Evolutionary conservation across 2,888 invertebrate species (phyloP), one percentile per base, ranked within the genome.

Genomic region (Agapostemon virescens): DNA sequence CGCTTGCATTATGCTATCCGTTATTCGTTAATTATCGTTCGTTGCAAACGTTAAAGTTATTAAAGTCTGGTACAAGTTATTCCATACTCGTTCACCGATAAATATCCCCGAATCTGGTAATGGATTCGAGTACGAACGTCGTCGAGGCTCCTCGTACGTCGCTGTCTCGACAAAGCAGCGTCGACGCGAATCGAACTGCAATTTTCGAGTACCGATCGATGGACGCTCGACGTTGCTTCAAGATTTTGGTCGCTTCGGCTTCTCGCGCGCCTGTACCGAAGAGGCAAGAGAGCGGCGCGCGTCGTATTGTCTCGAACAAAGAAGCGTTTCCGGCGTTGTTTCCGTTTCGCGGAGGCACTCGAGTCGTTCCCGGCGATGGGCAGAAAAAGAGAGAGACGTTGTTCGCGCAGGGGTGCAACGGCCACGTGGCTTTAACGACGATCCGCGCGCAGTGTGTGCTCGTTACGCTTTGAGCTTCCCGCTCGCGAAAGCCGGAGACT

Each of bases 401-500:
- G 4, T n/a, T 58, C 23, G 20, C 13, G 33, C 52, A 33, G 11
- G 76, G 74, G 42, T 36, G 66, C 40, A 15, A 13, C 42, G 17
- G 40, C 33, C 64, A 67, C 15, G 33, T 40, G 61, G n/a, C 52
- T 73, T 81, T 77, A 67, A 81, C 81, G 49, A 82, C 52, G 49
- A 75, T 52, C 33, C 63, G 71, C 40, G 26, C 42, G 52, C 67
- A 36, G 49, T 42, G 73, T 63, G 42, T 68, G 69, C 82, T 82
- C 82, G 82, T 82, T 82, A 82, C 23, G 55, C 55, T 55, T 55
- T 55, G 55, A 55, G 26, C 26, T 26, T n/a, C n/a, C 55, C 49
- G 49, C n/a, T 49, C 49, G 49, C 49, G 49, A 49, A 49, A 49
- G n/a, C 49, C 3, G 49, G n/a, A 49, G 49, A 1, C n/a, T n/a